These are phyloP conservation scores for Desmodus rotundus DNA, from an alignment of 2,113 vertebrate genomes.

Conservation along the genomic window DNA sequence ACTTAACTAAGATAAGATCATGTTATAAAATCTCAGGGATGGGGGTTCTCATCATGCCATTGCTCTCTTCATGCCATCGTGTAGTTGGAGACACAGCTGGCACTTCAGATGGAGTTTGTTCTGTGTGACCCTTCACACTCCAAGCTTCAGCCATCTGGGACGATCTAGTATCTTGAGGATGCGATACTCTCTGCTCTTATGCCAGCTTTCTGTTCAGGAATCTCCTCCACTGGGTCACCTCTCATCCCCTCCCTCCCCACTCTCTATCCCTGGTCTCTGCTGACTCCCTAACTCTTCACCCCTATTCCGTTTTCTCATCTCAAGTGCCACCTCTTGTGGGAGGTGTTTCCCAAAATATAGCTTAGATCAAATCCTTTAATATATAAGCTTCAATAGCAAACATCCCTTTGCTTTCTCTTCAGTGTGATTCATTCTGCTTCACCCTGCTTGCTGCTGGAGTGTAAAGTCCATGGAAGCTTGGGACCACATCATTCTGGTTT, in stretches of 20 bases:
- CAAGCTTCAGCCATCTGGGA: not conserved
- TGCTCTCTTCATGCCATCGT: not conserved
- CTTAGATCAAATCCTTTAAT: not conserved
- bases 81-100: not conserved
- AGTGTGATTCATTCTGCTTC: not conserved
- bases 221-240: not conserved
- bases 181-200: not conserved
- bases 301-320: not conserved
- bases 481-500: not conserved
- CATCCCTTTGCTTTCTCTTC: not conserved
- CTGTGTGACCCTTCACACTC: not conserved
- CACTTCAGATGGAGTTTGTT: not conserved
- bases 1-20: constrained; percentile 23
- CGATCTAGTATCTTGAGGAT: not conserved
- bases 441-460: not conserved
- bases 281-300: not conserved
- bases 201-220: not conserved
- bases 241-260: not conserved
- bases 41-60: not conserved
- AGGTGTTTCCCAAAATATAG: not conserved
- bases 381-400: not conserved
- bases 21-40: not conserved
- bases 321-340: not conserved
- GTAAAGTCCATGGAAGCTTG: not conserved
- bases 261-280: not conserved